Conservation (phyloP, 2,797 vertebrate genomes). For the Buphagus erythrorhynchus region DNA sequence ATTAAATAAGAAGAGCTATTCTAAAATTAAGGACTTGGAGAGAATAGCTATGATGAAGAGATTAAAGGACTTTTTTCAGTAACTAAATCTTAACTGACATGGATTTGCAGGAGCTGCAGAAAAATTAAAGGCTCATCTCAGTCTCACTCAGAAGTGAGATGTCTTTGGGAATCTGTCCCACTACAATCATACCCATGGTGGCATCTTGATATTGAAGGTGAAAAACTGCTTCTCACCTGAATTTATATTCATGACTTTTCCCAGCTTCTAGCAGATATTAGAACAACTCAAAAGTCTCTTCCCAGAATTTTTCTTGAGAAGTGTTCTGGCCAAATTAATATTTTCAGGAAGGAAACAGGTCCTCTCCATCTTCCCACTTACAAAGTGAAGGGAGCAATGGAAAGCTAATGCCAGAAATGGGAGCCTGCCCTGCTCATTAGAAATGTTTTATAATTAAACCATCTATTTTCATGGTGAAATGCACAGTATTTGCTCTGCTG, state of each 20-base stretch:
- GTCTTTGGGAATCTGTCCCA: not conserved
- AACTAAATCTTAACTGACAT: not conserved
- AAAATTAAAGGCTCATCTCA: not conserved
- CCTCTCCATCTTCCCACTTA: not conserved
- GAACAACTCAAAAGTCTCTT: not conserved
- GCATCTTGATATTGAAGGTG: not conserved
- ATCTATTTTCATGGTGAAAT: not conserved
- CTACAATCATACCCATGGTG: accelerated
- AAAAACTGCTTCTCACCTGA: not conserved
- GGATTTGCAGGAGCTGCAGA: not conserved
- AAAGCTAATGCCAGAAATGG: not conserved
- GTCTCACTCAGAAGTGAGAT: not conserved
- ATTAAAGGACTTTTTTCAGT: not conserved
- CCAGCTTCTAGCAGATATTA: not conserved
- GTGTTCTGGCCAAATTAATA: not conserved
- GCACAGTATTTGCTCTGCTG: not conserved
- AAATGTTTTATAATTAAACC: not conserved
- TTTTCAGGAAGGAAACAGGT: not conserved
- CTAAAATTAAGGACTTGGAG: not conserved
- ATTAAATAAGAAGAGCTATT: not conserved
- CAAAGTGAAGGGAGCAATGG: accelerated
- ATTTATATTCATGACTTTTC: not conserved
- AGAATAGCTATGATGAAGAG: not conserved
- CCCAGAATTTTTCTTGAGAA: not conserved
- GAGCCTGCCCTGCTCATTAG: not conserved